These are phyloP conservation scores for Cheilosia impressa DNA, from an alignment of 2,888 invertebrate species.

Conservation along the genomic window DNA sequence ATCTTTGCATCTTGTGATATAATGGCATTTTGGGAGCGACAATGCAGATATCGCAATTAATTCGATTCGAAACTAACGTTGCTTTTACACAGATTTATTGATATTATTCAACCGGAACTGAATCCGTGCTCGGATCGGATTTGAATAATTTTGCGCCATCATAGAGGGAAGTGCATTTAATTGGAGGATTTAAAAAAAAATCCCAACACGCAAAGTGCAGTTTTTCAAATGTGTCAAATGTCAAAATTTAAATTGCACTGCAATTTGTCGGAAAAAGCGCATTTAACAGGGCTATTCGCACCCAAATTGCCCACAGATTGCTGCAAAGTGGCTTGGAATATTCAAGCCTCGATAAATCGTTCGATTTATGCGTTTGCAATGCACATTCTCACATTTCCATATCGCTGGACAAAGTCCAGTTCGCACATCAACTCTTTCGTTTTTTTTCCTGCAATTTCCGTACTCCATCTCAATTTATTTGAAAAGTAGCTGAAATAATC, in stretches of 20 bases:
- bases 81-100: neutral
- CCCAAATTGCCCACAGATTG: too few relatives aligned
- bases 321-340: neutral
- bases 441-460: neutral
- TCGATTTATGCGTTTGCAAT: neutral
- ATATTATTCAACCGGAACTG: slow-evolving; percentile 23
- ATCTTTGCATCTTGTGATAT: slow-evolving; percentile 24
- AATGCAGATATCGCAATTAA: neutral
- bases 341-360: too few relatives aligned
- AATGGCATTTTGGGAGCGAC: neutral
- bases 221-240: too few relatives aligned
- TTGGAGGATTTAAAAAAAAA: neutral
- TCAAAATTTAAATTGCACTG: neutral
- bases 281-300: neutral
- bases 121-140: neutral
- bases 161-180: too few relatives aligned
- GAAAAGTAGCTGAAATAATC: slow-evolving; percentile 35
- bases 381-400: neutral
- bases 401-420: slow-evolving; percentile 21
- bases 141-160: neutral
- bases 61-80: neutral
- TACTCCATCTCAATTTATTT: too few relatives aligned
- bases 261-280: neutral
- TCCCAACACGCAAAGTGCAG: neutral
- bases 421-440: slow-evolving; percentile 53